Conservation (phyloP, 2,113 vertebrate species). For the Hippotragus niger region DNA sequence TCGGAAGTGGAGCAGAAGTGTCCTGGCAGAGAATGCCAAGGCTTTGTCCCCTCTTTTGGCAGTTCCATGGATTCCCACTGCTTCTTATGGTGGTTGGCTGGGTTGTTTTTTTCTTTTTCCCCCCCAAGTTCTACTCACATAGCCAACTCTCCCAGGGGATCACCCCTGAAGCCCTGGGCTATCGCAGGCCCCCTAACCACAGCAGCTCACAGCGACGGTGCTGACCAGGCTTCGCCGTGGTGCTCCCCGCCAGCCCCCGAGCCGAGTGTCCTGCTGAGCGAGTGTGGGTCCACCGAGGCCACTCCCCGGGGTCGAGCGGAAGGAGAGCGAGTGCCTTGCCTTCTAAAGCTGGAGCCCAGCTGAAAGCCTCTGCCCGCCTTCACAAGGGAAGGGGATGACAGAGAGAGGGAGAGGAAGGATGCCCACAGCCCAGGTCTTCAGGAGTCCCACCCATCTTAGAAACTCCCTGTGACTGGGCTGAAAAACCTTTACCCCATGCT, state of each 20-base stretch:
- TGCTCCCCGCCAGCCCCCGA: constrained; percentile 46
- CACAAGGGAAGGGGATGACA: neutral
- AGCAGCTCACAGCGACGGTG: constrained; percentile 36
- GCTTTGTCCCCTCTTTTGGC: neutral
- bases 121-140: neutral
- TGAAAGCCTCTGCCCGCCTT: constrained; percentile 4
- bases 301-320: neutral
- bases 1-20: neutral
- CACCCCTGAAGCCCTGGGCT: neutral
- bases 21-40: neutral
- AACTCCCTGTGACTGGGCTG: neutral
- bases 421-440: neutral
- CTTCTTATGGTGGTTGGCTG: neutral
- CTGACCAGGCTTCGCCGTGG: constrained; percentile 54
- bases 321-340: constrained; percentile 63
- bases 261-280: neutral
- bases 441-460: neutral
- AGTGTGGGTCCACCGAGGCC: neutral
- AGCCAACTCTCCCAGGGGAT: constrained; percentile 35
- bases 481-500: neutral
- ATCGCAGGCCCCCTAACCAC: neutral
- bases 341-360: neutral
- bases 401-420: neutral
- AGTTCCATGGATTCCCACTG: constrained; percentile 20
- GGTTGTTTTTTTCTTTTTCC: neutral